Evolutionary conservation across 2,113 vertebrate species (phyloP), one percentile per base, ranked within the genome.

Genomic region (Amphiprion percula): DNA sequence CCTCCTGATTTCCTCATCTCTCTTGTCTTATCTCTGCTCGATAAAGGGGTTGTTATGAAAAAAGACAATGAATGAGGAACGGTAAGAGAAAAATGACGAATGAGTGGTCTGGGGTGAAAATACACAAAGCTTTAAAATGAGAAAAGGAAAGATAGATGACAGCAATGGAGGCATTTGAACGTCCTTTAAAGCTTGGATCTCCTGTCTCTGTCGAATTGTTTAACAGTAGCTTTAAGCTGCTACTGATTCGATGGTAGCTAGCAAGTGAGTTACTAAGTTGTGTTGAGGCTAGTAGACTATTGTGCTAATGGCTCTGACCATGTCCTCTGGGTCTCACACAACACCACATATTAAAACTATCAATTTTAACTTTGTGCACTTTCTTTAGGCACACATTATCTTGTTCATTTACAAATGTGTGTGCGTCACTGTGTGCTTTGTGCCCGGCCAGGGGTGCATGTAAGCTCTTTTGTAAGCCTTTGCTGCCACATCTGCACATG

Each of bases 311-410:
- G 85, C 79, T 80, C 55, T 72, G 69, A 71, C 77, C 41, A 12
- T 85, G 61, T 92, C 88, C 86, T 66, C 50, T 21, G 86, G 77
- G 68, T 79, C 44, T 79, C 67, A 63, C 77, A 85, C 74, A 87
- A 52, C 69, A 53, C 55, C 76, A 74, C 83, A 89, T 88, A 91
- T 92, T 92, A 92, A 88, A 91, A 85, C 86, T 56, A 90, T 91
- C 79, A 80, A 84, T 90, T 90, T 81, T 52, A 50, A n/a, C 56
- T 83, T 87, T 84, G 56, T 55, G 28, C 23, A 73, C 74, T 80
- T 77, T 75, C 15, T 77, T 68, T 60, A 62, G 41, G 46, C 66
- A 23, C 33, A 30, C 19, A 33, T 49, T 59, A 39, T 80, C 55
- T 71, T 85, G 71, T 82, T 82, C 79, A 69, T 68, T 26, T 41